A percentile compares a stretch with the other conserved stretches of the same genome.
These are phyloP conservation scores for Eudorcas thomsonii DNA, from an alignment of 2,113 vertebrate genomes.

Conservation along the genomic window DNA sequence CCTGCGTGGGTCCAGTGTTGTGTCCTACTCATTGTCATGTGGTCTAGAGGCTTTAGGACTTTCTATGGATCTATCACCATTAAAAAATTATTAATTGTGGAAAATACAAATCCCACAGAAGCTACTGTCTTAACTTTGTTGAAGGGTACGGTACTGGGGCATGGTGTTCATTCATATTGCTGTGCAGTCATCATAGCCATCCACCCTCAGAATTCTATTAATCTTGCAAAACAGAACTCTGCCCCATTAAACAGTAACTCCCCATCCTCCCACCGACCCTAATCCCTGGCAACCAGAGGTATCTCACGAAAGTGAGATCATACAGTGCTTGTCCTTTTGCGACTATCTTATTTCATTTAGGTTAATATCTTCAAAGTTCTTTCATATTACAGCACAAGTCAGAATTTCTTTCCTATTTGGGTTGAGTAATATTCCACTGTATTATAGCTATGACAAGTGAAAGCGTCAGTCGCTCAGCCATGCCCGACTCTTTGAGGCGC, in stretches of 20 bases:
- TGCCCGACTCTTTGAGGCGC: neutral
- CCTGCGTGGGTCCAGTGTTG: neutral
- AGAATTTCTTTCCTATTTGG: neutral
- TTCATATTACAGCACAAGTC: neutral
- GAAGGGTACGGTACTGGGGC: neutral
- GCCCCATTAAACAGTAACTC: neutral
- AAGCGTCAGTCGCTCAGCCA: neutral
- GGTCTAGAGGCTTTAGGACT: neutral
- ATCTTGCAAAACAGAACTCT: neutral
- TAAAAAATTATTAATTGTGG: neutral
- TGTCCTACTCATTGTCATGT: neutral
- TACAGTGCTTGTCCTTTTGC: neutral
- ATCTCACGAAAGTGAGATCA: neutral
- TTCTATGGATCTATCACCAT: neutral
- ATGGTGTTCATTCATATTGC: no score
- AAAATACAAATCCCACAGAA: neutral
- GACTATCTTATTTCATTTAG: neutral
- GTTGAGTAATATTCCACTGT: neutral
- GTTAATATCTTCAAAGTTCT: neutral
- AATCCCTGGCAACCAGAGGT: neutral
- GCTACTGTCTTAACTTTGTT: neutral
- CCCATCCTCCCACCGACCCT: accelerated
- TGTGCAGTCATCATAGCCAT: neutral
- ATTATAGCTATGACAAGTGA: neutral
- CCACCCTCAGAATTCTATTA: neutral